Evolutionary conservation across 2,888 invertebrate species (phyloP), one percentile per base, ranked within the genome.

Genomic region (Acronicta alni): DNA sequence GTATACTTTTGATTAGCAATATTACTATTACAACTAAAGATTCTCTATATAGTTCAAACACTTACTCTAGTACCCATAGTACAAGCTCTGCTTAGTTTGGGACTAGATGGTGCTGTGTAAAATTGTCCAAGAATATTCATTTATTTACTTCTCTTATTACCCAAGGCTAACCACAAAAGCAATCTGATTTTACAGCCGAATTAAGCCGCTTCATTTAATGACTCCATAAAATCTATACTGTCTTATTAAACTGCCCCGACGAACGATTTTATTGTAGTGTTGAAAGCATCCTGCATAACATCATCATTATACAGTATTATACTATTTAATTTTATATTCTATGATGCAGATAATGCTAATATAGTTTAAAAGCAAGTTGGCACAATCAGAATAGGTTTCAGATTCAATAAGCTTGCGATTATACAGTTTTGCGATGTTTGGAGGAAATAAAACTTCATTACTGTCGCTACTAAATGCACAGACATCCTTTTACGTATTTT

Each of bases 191-290:
- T 86, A 90, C 81, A 84, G 59, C 85, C 81, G 80, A 88, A 88
- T 87, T 86, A 87, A 87, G 85, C 78, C 74, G 62, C 67, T 66
- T 56, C 58, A 55, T 80, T 87, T 85, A 86, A 80, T 79, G 77
- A 76, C 69, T 54, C 74, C 82, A 86, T 90, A 89, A 89, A 90
- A 79, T 75, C 77, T 79, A 85, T 78, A 72, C 78, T 77, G 60
- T 74, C 75, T 83, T 84, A 86, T 85, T 86, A 83, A 83, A 84
- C 68, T 68, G 73, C 74, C 58, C 76, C 67, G 66, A 70, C 69
- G 68, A 69, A 54, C 52, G 57, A 53, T 81, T 86, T 85, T 83
- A 87, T 80, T 79, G 80, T 79, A 67, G 58, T 52, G 53, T 57
- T 62, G 67, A 68, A 72, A 57, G 65, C 59, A 72, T 72, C 70